A percentile compares a stretch with the other conserved stretches of the same genome.
Conservation (phyloP, 2,888 invertebrate species). For the Drosophila lacicola region DNA sequence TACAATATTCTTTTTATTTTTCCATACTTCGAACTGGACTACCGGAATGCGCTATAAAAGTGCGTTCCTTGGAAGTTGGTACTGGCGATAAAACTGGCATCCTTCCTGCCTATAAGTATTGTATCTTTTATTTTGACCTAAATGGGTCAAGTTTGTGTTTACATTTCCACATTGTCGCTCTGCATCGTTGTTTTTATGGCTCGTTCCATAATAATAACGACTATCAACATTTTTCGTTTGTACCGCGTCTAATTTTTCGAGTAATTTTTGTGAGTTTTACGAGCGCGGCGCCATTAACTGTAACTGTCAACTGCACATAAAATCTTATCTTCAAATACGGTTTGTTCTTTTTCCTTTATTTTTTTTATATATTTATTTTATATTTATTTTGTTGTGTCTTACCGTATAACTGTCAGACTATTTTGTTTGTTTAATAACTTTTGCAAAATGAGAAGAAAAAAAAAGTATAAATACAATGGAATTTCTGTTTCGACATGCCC, state of each 20-base stretch:
- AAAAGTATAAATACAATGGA: constrained; percentile 23
- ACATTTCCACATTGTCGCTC: constrained; percentile 41
- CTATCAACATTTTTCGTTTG: constrained; percentile 38
- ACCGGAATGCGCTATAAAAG: neutral
- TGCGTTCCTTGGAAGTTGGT: neutral
- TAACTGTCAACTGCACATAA: constrained; percentile 72
- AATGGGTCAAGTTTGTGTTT: constrained; percentile 75
- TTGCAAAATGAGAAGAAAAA: constrained; percentile 37
- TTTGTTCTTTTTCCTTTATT: constrained; percentile 34
- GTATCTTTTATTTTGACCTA: constrained; percentile 7
- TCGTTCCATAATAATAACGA: constrained; percentile 30
- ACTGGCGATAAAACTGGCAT: constrained; percentile 9
- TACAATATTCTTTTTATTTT: neutral
- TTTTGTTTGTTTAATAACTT: constrained; percentile 41
- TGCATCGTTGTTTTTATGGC: constrained; percentile 51
- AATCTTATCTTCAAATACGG: constrained; percentile 68
- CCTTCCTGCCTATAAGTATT: constrained; percentile 3
- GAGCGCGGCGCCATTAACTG: constrained; percentile 72
- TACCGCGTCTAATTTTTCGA: constrained; percentile 49
- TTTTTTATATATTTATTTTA: too few species aligned
- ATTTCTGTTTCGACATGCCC: constrained; percentile 44
- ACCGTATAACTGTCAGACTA: constrained; percentile 8
- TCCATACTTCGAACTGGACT: neutral
- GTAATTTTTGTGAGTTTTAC: constrained; percentile 61
- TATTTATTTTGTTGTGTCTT: neutral